A percentile compares a stretch with the other conserved stretches of the same genome.
These are phyloP conservation scores for Drosophila sechellia DNA, from an alignment of 1,140 invertebrate genomes.

Conservation along the genomic window DNA sequence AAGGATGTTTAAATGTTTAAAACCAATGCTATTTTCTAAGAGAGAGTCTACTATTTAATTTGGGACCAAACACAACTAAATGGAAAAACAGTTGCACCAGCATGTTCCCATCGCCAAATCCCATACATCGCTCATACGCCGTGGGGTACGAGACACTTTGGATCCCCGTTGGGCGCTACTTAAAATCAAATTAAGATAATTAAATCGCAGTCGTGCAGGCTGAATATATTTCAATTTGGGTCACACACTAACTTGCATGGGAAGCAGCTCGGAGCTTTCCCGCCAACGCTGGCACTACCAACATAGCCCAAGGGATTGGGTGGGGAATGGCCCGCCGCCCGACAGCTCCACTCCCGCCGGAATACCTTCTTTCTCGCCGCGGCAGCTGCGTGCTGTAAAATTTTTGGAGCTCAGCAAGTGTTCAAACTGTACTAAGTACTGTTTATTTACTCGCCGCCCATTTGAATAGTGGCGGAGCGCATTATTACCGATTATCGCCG, in stretches of 20 bases:
- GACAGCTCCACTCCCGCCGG: not conserved
- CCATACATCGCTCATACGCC: conserved; percentile 25
- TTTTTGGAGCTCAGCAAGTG: conserved; percentile 41
- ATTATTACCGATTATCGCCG: conserved; percentile 79
- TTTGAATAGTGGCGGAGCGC: conserved; percentile 72
- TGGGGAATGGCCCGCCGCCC: not conserved
- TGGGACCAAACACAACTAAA: not conserved
- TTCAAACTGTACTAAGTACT: conserved; percentile 41
- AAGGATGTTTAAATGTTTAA: not conserved
- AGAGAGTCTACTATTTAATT: not conserved
- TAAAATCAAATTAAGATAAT: conserved; percentile 59
- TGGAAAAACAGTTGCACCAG: not conserved
- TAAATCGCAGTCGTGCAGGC: conserved; percentile 42
- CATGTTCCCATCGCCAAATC: not conserved
- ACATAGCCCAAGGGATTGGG: conserved; percentile 1
- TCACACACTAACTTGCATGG: conserved; percentile 32
- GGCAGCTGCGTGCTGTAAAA: conserved; percentile 43
- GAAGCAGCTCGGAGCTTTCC: conserved; percentile 5
- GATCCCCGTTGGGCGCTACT: conserved; percentile 25
- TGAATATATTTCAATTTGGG: conserved; percentile 50
- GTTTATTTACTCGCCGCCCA: conserved; percentile 70
- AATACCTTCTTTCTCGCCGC: not conserved
- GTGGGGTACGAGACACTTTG: conserved; percentile 20
- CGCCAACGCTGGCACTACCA: not conserved
- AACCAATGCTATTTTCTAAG: not conserved